Conservation (phyloP, 2,113 vertebrate species). For the Nannobrachium achirus region DNA sequence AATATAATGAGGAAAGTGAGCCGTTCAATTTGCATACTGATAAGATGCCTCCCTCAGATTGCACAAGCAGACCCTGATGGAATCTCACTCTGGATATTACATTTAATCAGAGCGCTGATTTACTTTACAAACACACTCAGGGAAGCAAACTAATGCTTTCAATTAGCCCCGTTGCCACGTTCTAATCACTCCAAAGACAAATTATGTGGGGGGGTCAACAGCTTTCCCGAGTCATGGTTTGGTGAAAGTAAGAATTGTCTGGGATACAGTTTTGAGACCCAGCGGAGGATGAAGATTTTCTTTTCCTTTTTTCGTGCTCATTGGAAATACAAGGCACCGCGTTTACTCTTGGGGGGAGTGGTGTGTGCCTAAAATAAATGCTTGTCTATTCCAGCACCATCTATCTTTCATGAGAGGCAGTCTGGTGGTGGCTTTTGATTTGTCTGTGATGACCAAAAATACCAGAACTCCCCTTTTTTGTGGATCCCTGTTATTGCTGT, state of each 20-base stretch:
- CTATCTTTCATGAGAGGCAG: conserved; percentile 58
- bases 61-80: conserved; percentile 43
- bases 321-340: conserved; percentile 35
- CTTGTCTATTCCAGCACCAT: conserved; percentile 49
- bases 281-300: neutral
- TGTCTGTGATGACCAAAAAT: conserved; percentile 52
- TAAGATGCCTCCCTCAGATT: conserved; percentile 65
- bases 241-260: conserved; percentile 26
- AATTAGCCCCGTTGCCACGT: conserved; percentile 73
- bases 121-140: conserved; percentile 77
- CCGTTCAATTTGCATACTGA: conserved; percentile 74
- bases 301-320: neutral
- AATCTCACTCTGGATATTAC: conserved; percentile 63
- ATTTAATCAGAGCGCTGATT: conserved; percentile 76
- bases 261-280: neutral
- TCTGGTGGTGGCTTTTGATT: conserved; percentile 36
- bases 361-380: conserved; percentile 36
- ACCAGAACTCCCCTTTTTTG: conserved; percentile 48
- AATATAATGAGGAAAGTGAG: conserved; percentile 73
- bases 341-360: conserved; percentile 27
- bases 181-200: conserved; percentile 74
- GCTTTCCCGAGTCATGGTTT: conserved; percentile 50
- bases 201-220: conserved; percentile 65
- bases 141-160: conserved; percentile 72
- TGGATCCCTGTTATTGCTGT: conserved; percentile 66